Evolutionary conservation across 2,888 invertebrate genomes (phyloP).

Genomic region (Nesidiocoris tenuis): DNA sequence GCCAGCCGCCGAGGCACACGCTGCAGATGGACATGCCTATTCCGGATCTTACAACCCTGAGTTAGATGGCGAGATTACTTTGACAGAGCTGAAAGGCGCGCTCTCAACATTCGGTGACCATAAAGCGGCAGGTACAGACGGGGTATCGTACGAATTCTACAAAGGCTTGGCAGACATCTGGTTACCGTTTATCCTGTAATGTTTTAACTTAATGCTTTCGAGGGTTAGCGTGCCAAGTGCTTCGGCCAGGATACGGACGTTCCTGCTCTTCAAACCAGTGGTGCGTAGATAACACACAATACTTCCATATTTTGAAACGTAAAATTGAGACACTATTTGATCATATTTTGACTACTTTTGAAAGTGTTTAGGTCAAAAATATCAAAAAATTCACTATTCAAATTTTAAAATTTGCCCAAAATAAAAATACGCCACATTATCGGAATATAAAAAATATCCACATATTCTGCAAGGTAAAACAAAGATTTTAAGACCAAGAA

Average conservation of each 20-base stretch:
- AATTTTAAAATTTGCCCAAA: no score
- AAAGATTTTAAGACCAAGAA: no score
- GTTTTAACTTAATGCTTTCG: neutral
- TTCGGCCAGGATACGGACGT: constrained; percentile 11
- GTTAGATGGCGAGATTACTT: neutral
- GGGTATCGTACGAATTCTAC: neutral
- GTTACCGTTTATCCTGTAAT: neutral
- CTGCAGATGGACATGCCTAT: neutral
- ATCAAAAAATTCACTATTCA: no score
- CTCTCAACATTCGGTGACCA: neutral
- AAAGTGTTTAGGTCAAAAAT: no score
- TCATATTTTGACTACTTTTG: no score
- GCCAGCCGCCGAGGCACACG: no score
- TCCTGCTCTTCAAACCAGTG: constrained; percentile 12
- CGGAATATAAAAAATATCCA: no score
- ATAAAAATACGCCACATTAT: no score
- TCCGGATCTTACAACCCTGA: neutral
- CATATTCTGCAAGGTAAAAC: no score
- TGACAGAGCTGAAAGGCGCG: neutral
- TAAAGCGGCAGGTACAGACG: neutral
- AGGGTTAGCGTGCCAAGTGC: neutral
- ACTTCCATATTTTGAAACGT: no score
- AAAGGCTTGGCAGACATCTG: neutral
- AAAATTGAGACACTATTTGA: no score
- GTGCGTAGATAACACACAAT: no score